These are phyloP conservation scores for Phalacrocorax aristotelis DNA, from an alignment of 2,113 vertebrate species.

Conservation along the genomic window DNA sequence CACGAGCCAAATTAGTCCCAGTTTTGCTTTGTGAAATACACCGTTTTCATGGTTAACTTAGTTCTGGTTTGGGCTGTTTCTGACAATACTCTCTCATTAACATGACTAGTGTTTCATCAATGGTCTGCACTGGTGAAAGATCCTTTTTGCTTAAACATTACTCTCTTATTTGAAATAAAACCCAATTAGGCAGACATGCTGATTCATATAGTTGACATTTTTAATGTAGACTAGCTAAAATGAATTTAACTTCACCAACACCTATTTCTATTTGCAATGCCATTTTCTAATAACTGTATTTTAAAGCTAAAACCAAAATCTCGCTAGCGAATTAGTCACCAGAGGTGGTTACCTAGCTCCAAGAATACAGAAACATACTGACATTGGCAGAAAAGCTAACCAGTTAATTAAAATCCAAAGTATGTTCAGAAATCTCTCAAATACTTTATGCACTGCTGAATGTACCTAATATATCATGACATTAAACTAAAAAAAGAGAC, in stretches of 20 bases:
- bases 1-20: background rate
- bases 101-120: background rate
- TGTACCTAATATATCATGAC: background rate
- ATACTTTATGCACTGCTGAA: background rate
- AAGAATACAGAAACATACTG: background rate
- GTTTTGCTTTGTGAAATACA: background rate
- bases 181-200: background rate
- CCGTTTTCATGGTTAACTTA: background rate
- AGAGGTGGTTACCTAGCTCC: background rate
- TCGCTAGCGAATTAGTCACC: background rate
- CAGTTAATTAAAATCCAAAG: conserved; percentile 3
- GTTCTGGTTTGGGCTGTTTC: background rate
- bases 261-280: background rate
- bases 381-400: background rate
- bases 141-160: background rate
- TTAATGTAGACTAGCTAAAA: background rate
- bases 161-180: background rate
- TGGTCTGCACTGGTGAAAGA: background rate
- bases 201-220: background rate
- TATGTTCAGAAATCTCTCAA: background rate
- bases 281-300: background rate
- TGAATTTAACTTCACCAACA: background rate
- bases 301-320: background rate
- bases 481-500: background rate
- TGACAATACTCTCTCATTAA: background rate